phyloP scores from a whole-genome alignment of 2,888 invertebrate species.

The Ectemnius lituratus region DNA sequence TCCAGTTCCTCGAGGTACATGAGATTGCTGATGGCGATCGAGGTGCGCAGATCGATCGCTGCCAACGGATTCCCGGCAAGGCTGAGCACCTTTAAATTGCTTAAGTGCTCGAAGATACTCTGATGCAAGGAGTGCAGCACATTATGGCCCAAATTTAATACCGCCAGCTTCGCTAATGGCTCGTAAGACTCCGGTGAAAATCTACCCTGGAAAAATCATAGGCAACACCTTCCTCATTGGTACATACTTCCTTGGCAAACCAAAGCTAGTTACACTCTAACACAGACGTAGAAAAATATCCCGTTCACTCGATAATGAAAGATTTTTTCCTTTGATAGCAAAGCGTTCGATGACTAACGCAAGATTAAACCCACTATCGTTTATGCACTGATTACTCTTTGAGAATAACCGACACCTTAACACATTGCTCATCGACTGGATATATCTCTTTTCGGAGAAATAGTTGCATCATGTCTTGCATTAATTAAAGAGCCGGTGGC shows the following conservation, averaged over 20 bases:
- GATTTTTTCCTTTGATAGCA: not conserved
- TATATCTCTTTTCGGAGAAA: not conserved
- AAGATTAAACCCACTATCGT: conserved; percentile 17
- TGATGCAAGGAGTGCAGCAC: conserved; percentile 84
- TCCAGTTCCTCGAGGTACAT: conserved; percentile 85
- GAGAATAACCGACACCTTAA: not conserved
- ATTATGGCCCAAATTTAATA: conserved; percentile 85
- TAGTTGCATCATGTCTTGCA: too few species aligned
- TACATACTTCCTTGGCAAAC: not conserved
- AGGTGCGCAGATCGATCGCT: conserved; percentile 82
- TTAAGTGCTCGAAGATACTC: conserved; percentile 88
- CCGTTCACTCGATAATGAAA: conserved; percentile 3
- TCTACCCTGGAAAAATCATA: conserved; percentile 78
- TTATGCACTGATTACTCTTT: not conserved
- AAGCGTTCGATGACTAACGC: conserved; percentile 19
- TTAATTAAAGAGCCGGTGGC: too few species aligned
- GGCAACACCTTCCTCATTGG: not conserved
- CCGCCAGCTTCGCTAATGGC: conserved; percentile 81
- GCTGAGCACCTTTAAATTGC: conserved; percentile 83
- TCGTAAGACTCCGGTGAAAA: conserved; percentile 81
- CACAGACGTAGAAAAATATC: too few species aligned
- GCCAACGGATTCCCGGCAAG: conserved; percentile 87
- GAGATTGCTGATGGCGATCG: conserved; percentile 84
- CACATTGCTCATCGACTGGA: not conserved
- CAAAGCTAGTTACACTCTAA: not conserved